Evolutionary conservation across 2,797 vertebrate species (phyloP).

Genomic region (Emydoidea blandingii): DNA sequence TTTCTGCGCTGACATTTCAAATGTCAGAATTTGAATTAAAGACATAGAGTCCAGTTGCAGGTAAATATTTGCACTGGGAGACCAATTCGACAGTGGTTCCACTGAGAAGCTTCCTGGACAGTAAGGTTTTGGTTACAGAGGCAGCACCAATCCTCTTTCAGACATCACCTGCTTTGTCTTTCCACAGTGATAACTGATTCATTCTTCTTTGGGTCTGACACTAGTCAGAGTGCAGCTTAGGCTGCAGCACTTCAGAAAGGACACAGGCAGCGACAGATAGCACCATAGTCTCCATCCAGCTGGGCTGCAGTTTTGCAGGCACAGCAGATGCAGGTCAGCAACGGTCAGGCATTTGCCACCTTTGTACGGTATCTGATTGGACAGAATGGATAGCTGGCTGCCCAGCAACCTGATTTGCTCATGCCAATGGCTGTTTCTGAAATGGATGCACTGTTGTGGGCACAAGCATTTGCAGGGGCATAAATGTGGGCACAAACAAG

Average conservation of each 20-base stretch:
- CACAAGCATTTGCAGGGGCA: neutral
- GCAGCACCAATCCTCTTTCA: slow-evolving; percentile 44
- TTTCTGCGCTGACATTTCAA: slow-evolving; percentile 44
- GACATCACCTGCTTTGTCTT: slow-evolving; percentile 14
- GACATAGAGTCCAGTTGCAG: slow-evolving; percentile 33
- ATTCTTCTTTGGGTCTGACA: neutral
- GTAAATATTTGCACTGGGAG: slow-evolving; percentile 67
- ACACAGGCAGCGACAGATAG: neutral
- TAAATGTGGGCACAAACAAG: neutral
- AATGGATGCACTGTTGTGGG: neutral
- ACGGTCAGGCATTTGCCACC: neutral
- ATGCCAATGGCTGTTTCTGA: neutral
- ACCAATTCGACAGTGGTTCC: neutral
- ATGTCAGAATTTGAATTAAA: slow-evolving; percentile 68
- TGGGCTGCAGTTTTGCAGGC: accelerated
- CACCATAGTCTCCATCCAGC: accelerated
- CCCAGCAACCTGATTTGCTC: neutral
- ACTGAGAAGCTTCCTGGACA: neutral
- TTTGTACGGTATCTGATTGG: neutral
- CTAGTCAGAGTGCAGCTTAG: neutral
- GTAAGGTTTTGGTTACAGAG: slow-evolving; percentile 29
- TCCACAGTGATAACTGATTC: neutral
- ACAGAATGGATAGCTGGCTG: neutral
- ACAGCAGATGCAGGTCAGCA: neutral
- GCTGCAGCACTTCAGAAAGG: neutral